A percentile compares a stretch with the other conserved stretches of the same genome.
Conservation (phyloP, 1,140 invertebrate species). For the Ips nitidus region DNA sequence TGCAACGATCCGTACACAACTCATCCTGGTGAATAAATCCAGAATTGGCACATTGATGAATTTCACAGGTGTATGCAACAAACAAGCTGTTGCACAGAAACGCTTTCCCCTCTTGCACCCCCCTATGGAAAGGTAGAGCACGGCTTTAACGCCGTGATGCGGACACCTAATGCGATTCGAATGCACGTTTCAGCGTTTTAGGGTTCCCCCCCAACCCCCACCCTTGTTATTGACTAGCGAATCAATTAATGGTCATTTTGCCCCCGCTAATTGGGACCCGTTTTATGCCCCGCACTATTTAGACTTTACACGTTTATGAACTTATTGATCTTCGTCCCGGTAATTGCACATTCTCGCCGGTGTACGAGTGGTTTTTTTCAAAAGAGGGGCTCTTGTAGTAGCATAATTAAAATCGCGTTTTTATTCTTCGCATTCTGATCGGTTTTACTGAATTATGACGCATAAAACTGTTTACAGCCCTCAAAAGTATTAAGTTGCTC, state of each 20-base stretch:
- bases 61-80: constrained; percentile 41
- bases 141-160: constrained; percentile 39
- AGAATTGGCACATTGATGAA: constrained; percentile 45
- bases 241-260: constrained; percentile 37
- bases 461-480: too few species aligned
- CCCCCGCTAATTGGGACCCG: constrained; percentile 23
- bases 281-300: constrained; percentile 26
- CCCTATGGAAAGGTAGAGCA: constrained; percentile 32
- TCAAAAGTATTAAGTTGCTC: too few species aligned
- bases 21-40: constrained; percentile 35
- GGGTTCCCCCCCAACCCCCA: too few species aligned
- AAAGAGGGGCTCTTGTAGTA: too few species aligned
- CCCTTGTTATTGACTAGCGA: constrained; percentile 21
- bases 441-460: too few species aligned
- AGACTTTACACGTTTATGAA: constrained; percentile 26
- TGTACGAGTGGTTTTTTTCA: too few species aligned
- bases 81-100: constrained; percentile 49
- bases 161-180: constrained; percentile 33
- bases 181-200: constrained; percentile 37
- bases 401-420: too few species aligned
- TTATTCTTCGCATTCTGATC: too few species aligned
- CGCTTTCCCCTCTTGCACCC: constrained; percentile 36
- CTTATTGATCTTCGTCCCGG: constrained; percentile 10
- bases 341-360: too few species aligned
- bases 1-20: constrained; percentile 31